These are phyloP conservation scores for Crotalus viridis DNA, from an alignment of 2,113 vertebrate genomes.

Conservation along the genomic window DNA sequence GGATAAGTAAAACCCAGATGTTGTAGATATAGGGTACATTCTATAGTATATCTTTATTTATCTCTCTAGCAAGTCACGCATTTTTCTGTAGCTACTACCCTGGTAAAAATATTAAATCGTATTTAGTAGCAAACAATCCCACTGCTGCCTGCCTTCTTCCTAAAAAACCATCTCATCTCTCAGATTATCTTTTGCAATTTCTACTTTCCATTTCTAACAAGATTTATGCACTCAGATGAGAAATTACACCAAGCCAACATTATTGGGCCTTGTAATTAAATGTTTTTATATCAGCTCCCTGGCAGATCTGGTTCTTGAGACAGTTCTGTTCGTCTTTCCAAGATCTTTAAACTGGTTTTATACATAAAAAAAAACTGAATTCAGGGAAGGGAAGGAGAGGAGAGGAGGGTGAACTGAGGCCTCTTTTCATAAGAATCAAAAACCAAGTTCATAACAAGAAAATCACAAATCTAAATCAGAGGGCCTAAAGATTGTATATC, in stretches of 20 bases:
- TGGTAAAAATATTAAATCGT: constrained; percentile 26
- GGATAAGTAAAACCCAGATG: background rate
- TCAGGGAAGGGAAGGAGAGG: background rate
- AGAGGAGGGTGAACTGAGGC: too few species aligned
- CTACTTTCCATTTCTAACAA: constrained; percentile 9
- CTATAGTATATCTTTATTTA: background rate
- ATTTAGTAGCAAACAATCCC: background rate
- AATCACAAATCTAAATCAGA: constrained; percentile 13
- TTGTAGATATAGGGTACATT: background rate
- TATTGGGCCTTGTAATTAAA: constrained; percentile 22
- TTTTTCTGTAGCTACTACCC: constrained; percentile 10
- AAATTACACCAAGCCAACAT: constrained; percentile 3
- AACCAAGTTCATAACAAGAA: background rate
- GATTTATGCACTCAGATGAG: constrained; percentile 4
- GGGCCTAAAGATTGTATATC: constrained; percentile 28
- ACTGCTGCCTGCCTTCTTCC: background rate
- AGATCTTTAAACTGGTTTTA: background rate
- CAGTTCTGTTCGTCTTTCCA: background rate
- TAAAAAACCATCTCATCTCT: constrained; percentile 13
- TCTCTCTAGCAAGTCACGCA: background rate
- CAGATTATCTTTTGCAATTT: constrained; percentile 1
- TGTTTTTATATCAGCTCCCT: background rate
- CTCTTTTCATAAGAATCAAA: background rate
- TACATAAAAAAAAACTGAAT: background rate
- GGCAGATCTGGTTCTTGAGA: background rate